Evolutionary conservation across 2,888 invertebrate genomes (phyloP).

Genomic region (Apocheima hispidaria): DNA sequence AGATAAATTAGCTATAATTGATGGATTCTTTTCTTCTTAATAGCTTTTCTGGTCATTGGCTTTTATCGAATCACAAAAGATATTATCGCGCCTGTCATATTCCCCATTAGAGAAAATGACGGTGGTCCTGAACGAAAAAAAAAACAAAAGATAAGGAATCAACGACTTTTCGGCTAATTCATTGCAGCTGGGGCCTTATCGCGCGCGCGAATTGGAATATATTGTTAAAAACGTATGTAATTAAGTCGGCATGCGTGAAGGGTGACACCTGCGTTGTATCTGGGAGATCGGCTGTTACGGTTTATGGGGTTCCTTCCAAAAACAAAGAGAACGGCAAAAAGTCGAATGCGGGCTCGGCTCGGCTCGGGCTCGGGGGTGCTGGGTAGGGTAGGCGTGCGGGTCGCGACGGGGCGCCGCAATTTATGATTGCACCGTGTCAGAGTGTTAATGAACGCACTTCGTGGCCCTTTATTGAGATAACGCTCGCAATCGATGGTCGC

Average conservation of each 20-base stretch:
- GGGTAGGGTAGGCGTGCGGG: constrained; percentile 76
- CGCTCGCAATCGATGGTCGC: constrained; percentile 75
- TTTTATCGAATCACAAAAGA: constrained; percentile 43
- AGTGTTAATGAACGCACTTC: constrained; percentile 85
- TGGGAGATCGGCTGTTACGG: constrained; percentile 77
- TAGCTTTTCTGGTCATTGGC: constrained; percentile 33
- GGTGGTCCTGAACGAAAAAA: constrained; percentile 59
- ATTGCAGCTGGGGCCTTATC: constrained; percentile 76
- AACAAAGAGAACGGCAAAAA: constrained; percentile 84
- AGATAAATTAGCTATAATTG: constrained; percentile 41
- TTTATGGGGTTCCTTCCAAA: constrained; percentile 78
- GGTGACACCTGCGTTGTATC: constrained; percentile 82
- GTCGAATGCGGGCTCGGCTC: constrained; percentile 70
- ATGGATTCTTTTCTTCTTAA: constrained; percentile 40
- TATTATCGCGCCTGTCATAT: constrained; percentile 58
- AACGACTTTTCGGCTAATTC: constrained; percentile 67
- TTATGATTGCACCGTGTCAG: constrained; percentile 84
- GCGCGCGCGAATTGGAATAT: constrained; percentile 69
- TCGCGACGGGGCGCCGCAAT: constrained; percentile 82
- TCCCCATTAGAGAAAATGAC: constrained; percentile 46
- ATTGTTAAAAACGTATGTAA: constrained; percentile 77
- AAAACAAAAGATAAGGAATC: constrained; percentile 60
- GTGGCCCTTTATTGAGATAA: constrained; percentile 86
- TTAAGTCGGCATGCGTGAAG: constrained; percentile 81
- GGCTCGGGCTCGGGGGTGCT: constrained; percentile 57